Percentiles rank a stretch among this genome's conserved stretches.
phyloP scores from a whole-genome alignment of 2,888 invertebrate genomes.

The Eurytoma adleriae region DNA sequence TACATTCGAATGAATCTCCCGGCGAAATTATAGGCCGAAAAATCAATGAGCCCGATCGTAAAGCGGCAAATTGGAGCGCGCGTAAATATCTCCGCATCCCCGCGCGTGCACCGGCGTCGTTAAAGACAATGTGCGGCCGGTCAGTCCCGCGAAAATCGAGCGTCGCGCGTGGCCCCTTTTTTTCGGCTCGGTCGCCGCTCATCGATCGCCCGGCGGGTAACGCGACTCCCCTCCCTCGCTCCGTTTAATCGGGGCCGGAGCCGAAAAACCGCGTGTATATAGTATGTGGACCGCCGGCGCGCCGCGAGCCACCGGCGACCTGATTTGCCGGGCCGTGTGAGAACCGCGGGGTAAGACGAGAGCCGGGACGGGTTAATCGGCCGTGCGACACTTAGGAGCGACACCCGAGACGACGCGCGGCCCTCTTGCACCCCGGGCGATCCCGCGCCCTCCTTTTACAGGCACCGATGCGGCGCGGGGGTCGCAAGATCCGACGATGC shows the following conservation, averaged over 20 bases:
- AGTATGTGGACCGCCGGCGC: slow-evolving; percentile 37
- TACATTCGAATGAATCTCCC: no score
- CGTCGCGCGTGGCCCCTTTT: background rate
- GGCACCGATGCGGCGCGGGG: background rate
- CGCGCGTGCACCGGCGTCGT: background rate
- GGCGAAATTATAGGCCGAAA: no score
- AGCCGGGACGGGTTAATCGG: slow-evolving; percentile 26
- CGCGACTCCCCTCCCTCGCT: background rate
- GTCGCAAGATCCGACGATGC: no score
- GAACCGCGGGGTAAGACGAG: no score
- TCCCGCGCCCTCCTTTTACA: slow-evolving; percentile 17
- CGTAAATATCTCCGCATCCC: no score
- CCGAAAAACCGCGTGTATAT: slow-evolving; percentile 22
- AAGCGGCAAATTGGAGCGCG: no score
- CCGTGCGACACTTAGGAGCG: slow-evolving; percentile 20
- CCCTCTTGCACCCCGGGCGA: slow-evolving; percentile 1
- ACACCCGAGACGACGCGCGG: background rate
- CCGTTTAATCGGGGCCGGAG: slow-evolving; percentile 46
- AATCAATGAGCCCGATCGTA: no score
- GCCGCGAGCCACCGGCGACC: slow-evolving; percentile 30
- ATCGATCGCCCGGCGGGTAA: background rate
- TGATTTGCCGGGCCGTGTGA: slow-evolving; percentile 5
- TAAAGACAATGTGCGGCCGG: background rate
- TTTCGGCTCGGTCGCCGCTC: background rate
- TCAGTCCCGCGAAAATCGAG: background rate